Base-by-base conservation (phyloP, 2,113 vertebrate genomes). In the Falco punctatus region DNA sequence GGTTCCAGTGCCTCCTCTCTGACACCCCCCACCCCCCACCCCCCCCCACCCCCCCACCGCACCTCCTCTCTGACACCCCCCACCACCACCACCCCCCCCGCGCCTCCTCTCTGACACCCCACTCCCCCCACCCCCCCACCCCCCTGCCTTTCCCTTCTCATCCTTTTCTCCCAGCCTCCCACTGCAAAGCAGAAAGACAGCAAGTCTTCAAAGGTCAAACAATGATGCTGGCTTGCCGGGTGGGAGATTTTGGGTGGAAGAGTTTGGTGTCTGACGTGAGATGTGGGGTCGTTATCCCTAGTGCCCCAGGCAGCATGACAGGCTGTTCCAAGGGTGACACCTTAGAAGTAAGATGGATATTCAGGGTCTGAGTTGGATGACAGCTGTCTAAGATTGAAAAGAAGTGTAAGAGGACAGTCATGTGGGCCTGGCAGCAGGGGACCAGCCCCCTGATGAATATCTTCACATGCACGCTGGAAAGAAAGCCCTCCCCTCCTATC, bases 351-450 rank as follows among this genome's bases (percentile, higher is more conserved):
- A 94, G 70, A 95, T 73, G 81, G 92, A 73, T 96, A 91, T 83
- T 86, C 55, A 65, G 86, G 81, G 24, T 75, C 54, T 85, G 65
- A 69, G 30, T 66, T 54, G n/a, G 71, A 90, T 91, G 88, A 90
- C 85, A 96, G 79, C 75, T 87, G 83, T 93, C 88, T 91, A 86
- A 82, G 77, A 81, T 46, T 88, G 79, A 90, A 94, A 88, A 85
- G 65, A 93, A 88, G 19, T 30, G 16, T 49, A 81, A 95, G 75
- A 90, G 58, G 28, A 82, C 0, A 3, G 73, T 64, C 72, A 54
- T 42, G n/a, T 73, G 44, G 54, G 21, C 27, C 84, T 61, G 72
- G 55, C 72, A 88, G 71, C 52, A 57, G 35, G 86, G 33, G 42
- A 94, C 16, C 51, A 92, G 32, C 44, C 32, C 35, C 40, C 55